Base-by-base conservation (phyloP, 2,888 invertebrate species). In the Meliscaeva auricollis region DNA sequence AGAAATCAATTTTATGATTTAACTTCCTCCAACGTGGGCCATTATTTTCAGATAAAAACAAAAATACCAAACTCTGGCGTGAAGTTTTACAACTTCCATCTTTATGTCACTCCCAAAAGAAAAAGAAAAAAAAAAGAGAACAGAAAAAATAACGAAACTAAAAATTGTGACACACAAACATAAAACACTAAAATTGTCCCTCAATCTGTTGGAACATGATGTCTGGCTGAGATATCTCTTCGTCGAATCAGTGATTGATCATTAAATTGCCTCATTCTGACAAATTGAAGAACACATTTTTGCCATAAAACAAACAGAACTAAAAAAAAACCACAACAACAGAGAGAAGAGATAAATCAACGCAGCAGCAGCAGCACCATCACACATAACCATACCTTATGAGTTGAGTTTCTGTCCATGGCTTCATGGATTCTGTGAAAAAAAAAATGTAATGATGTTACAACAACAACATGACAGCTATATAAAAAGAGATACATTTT, bases 231-330 rank as follows among this genome's bases (percentile, higher is more conserved):
- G 48, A 50, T 58, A 82, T 85, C 81, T 76, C 76, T 73, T 77
- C 73, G 69, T 75, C 87, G 73, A 77, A 80, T 66, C 76, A 85
- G 77, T 87, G 87, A 87, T 87, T 78, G 85, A 87, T 87, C 87
- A 78, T 87, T 81, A 82, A 87, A 81, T 82, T 81, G 78, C 78
- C 81, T 66, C 77, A 81, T 78, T 81, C 68, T 75, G 87, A 87
- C 87, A 87, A 87, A 87, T 87, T 87, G 85, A 58, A 77, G 81
- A 85, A 85, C 72, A 73, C 73, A 80, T 76, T 73, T 81, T 76
- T 79, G 62, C 54, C 74, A 56, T 79, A 74, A 84, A 74, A 74
- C 83, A 74, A 84, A 83, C 79, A 83, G 56, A 70, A 22, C 73
- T 46, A 58, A 50, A 48, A 69, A 77, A 50, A 54, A 50, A 15